These are phyloP conservation scores for Drosophila nigromelanica DNA, from an alignment of 1,140 invertebrate genomes.

Conservation along the genomic window DNA sequence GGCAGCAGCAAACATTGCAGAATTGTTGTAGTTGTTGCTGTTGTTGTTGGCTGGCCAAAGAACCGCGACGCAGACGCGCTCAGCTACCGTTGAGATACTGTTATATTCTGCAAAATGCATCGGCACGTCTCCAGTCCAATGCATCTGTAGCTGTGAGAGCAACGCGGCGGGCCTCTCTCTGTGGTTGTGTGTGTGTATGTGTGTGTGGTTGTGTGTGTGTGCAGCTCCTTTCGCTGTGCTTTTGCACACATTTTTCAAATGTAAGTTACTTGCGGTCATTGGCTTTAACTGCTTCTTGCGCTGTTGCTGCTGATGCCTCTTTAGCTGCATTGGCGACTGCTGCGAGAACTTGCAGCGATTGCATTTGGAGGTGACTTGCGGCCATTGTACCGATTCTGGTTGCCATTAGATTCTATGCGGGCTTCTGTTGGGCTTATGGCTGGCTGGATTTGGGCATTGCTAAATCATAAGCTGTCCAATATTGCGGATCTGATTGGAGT, in stretches of 20 bases:
- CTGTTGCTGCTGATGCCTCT: constrained; percentile 28
- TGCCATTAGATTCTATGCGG: constrained; percentile 30
- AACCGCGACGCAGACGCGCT: constrained; percentile 57
- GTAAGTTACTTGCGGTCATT: constrained; percentile 84
- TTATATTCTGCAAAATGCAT: constrained; percentile 77
- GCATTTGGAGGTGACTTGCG: constrained; percentile 47
- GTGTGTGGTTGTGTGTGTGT: constrained; percentile 49
- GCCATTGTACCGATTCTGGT: constrained; percentile 68
- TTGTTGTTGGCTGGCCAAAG: constrained; percentile 43
- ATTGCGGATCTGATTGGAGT: constrained; percentile 24
- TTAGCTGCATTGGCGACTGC: constrained; percentile 36
- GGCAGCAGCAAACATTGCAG: constrained; percentile 54
- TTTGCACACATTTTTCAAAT: constrained; percentile 84
- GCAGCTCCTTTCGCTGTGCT: constrained; percentile 78
- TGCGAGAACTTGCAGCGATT: constrained; percentile 9
- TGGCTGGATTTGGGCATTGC: constrained; percentile 18
- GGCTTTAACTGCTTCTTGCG: constrained; percentile 72
- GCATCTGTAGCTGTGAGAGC: constrained; percentile 33
- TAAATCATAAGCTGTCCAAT: constrained; percentile 37
- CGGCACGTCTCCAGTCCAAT: constrained; percentile 38
- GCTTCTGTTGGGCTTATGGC: constrained; percentile 1
- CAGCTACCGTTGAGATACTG: constrained; percentile 72
- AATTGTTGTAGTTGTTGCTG: constrained; percentile 31
- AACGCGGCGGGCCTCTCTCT: constrained; percentile 12
- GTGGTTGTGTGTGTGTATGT: constrained; percentile 9